Percentiles rank a stretch among this genome's conserved stretches.
Evolutionary conservation across 2,888 invertebrate species (phyloP).

Genomic region (Aphodius granarius): DNA sequence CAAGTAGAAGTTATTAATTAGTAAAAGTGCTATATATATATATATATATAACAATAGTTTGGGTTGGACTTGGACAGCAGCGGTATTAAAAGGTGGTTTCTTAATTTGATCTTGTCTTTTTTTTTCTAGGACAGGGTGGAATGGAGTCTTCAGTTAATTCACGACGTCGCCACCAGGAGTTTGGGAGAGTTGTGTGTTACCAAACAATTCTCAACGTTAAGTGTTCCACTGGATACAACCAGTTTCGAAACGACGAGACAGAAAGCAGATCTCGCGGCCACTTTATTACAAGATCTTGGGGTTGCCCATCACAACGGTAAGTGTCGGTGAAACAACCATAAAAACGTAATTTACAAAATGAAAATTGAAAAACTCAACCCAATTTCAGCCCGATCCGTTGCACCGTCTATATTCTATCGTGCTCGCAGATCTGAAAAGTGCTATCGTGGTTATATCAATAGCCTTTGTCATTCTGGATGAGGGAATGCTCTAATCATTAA

Average conservation of each 20-base stretch:
- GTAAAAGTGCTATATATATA: too few species aligned
- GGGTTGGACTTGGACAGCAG: too few species aligned
- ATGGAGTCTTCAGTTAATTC: slow-evolving; percentile 65
- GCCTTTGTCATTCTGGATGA: background rate
- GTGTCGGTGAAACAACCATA: slow-evolving; percentile 27
- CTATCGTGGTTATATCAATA: background rate
- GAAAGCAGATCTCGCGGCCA: slow-evolving; percentile 78
- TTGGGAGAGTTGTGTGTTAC: slow-evolving; percentile 73
- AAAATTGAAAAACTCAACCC: background rate
- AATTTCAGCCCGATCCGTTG: too few species aligned
- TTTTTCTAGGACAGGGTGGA: slow-evolving; percentile 47
- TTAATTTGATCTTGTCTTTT: background rate
- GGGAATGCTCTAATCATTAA: background rate
- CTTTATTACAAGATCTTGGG: slow-evolving; percentile 73
- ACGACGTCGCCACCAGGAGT: slow-evolving; percentile 73
- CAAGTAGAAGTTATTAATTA: too few species aligned
- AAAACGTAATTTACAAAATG: too few species aligned
- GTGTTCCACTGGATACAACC: slow-evolving; percentile 68
- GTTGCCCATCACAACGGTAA: slow-evolving; percentile 64
- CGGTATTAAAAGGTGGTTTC: too few species aligned
- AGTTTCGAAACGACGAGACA: slow-evolving; percentile 77
- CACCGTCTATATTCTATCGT: too few species aligned
- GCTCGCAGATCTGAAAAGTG: background rate
- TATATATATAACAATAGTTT: too few species aligned
- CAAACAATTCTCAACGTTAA: slow-evolving; percentile 68